Base-by-base conservation (phyloP, 1,140 invertebrate species). In the Diorhabda elongata region DNA sequence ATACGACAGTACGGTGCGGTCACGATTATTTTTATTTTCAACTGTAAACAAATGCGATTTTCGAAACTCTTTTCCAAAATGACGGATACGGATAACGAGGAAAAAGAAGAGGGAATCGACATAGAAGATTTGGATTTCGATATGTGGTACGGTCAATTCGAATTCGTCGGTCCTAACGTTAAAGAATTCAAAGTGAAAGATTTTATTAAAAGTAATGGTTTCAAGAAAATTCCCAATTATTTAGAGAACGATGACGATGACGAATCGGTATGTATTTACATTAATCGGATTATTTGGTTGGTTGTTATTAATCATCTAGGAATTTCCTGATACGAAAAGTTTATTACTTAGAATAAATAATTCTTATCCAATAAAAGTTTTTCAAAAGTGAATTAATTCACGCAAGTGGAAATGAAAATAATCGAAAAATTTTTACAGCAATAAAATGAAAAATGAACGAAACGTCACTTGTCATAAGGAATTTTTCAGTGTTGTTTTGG, bases 131-230 rank as follows among this genome's bases (percentile, higher is more conserved):
- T 92, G 77, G 91, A 92, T 79, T 91, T 91, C 81, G 92, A 93
- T 79, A 88, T 93, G 85, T 93, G 91, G 91, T 90, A 92, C 78
- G 92, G 91, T 59, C 92, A 93, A 83, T 94, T 93, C 79, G 89
- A 92, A 81, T 92, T 93, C 79, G 85, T 91, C 71, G 90, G 90
- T 61, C 74, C 77, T 47, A 71, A 75, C 6, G 59, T 64, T 11
- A 68, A 71, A 43, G 68, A 58, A 43, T 64, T 73, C 5, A 72
- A 69, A 65, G 58, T 67, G 7, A 60, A 52, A 41, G 8, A 82
- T 42, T 83, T 82, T 6, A 82, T 80, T 66, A 80, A 82, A 42
- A 71, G 77, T 44, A 86, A 87, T 69, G 85, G 85, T 9, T 81
- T 83, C 58, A 85, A 83, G 79, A 86, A 86, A 76, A 84, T 81